Conservation (phyloP, 2,888 invertebrate species). For the Heliothis peltigera region DNA sequence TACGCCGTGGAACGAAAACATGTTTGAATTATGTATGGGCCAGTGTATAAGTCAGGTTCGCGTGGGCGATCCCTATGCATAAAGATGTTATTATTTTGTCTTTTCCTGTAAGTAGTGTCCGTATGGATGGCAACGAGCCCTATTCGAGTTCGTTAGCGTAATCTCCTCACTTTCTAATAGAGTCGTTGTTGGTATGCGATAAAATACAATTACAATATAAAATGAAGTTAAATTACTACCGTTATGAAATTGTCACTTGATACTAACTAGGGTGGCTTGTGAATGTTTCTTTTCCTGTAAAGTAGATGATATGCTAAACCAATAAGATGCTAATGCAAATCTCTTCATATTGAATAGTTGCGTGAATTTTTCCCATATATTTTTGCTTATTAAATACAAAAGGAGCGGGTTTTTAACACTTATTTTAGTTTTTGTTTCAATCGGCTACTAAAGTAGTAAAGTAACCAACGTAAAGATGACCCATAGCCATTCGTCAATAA, state of each 20-base stretch:
- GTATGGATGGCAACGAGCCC: conserved; percentile 62
- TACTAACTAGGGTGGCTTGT: conserved; percentile 51
- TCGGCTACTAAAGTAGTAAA: background rate
- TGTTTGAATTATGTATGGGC: conserved; percentile 79
- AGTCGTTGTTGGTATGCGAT: conserved; percentile 69
- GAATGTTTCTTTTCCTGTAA: conserved; percentile 47
- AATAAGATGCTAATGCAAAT: conserved; percentile 27
- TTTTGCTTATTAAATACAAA: no score
- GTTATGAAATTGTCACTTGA: conserved; percentile 55
- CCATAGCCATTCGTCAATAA: background rate
- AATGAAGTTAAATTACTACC: conserved; percentile 63
- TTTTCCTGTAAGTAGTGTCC: conserved; percentile 68
- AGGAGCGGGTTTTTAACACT: conserved; percentile 16
- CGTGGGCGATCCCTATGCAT: conserved; percentile 79
- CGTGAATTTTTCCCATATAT: conserved; percentile 7
- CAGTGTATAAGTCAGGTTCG: conserved; percentile 73
- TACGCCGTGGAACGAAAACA: conserved; percentile 71
- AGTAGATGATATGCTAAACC: conserved; percentile 16
- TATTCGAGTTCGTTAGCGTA: conserved; percentile 78
- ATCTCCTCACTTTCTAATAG: conserved; percentile 80
- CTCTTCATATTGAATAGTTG: conserved; percentile 35
- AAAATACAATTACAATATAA: conserved; percentile 72
- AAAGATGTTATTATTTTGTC: conserved; percentile 77
- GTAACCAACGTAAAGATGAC: no score
- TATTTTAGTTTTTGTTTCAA: background rate